These are phyloP conservation scores for Drosophila macrospina DNA, from an alignment of 2,888 invertebrate genomes.

Conservation along the genomic window DNA sequence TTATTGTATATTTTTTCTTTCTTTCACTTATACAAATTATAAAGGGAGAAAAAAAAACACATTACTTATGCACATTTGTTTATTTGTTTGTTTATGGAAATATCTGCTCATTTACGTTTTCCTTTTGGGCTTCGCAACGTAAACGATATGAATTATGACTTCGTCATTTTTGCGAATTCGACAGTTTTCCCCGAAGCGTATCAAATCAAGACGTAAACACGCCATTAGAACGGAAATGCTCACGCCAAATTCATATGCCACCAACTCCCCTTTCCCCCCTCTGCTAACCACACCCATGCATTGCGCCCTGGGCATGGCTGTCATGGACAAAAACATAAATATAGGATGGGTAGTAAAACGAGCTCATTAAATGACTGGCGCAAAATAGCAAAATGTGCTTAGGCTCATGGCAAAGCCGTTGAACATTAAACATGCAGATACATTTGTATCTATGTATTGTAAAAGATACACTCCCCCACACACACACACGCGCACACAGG, in stretches of 20 bases:
- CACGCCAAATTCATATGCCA: slow-evolving; percentile 9
- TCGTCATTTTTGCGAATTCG: slow-evolving; percentile 71
- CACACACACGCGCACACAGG: neutral
- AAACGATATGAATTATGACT: slow-evolving; percentile 62
- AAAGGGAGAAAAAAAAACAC: slow-evolving; percentile 43
- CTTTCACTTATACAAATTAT: slow-evolving; percentile 2
- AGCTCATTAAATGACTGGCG: slow-evolving; percentile 74
- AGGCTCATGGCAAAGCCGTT: slow-evolving; percentile 33
- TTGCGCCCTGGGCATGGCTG: neutral
- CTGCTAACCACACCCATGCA: neutral
- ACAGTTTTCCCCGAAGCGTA: slow-evolving; percentile 61
- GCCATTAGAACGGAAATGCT: slow-evolving; percentile 26
- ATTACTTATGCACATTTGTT: slow-evolving; percentile 36
- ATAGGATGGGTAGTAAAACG: slow-evolving; percentile 42
- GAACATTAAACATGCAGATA: slow-evolving; percentile 23
- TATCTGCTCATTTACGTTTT: slow-evolving; percentile 23
- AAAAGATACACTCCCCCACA: too few species aligned
- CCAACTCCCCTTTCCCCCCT: neutral
- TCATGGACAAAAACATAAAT: slow-evolving; percentile 29
- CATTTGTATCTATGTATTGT: neutral
- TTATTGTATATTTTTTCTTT: too few species aligned
- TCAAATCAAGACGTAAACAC: slow-evolving; percentile 51
- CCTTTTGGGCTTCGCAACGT: slow-evolving; percentile 17
- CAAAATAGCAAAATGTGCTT: slow-evolving; percentile 50
- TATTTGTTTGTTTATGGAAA: slow-evolving; percentile 56